Base-by-base conservation (phyloP, 2,888 invertebrate species). In the Mesorhabditis spiculigera region DNA sequence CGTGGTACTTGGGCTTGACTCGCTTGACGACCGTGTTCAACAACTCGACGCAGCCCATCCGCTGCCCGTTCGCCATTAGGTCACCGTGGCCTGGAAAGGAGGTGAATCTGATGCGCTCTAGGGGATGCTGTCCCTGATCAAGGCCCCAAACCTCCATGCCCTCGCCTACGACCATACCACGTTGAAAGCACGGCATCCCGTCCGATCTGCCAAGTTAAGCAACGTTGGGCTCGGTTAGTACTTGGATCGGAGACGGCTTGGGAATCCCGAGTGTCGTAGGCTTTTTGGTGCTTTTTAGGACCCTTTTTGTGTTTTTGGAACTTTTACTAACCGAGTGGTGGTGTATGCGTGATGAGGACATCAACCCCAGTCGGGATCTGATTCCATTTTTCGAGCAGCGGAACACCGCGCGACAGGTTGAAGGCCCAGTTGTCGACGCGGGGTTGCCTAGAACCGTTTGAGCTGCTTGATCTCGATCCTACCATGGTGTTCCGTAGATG, bases 41-140 rank as follows among this genome's bases (percentile, higher is more conserved):
- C 41, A 93, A 87, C 85, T 93, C 93, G 0, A 92, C 92, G 86
- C 93, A 93, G 10, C 93, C 93, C 16, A 92, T 92, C 73, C 92
- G 88, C 0, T 91, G 90, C 4, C 91, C 91, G 65, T 90, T 90
- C 83, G 90, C 90, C 78, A 90, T 91, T 5, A 91, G 87, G 88
- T 93, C 93, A 0, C 93, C 93, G 85, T 92, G 91, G 13, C 81
- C 80, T 81, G 66, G 50, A 68, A 64, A 4, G 43, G 5, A 28
- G 28, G 28, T 28, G 28, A 28, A 1, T 28, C 28, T 28, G 28
- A 28, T 28, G 28, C 28, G 28, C 28, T 28, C 28, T 28, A 3
- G 28, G 28, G 28, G 28, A 28, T 28, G 28, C 63, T 65, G 10
- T 16, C 5, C n/a, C 66, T 8, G n/a, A 10, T 44, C n/a, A 45